Evolutionary conservation across 1,140 invertebrate genomes (phyloP), one percentile per base, ranked within the genome.

Genomic region (Pogonognathellus flavescens): DNA sequence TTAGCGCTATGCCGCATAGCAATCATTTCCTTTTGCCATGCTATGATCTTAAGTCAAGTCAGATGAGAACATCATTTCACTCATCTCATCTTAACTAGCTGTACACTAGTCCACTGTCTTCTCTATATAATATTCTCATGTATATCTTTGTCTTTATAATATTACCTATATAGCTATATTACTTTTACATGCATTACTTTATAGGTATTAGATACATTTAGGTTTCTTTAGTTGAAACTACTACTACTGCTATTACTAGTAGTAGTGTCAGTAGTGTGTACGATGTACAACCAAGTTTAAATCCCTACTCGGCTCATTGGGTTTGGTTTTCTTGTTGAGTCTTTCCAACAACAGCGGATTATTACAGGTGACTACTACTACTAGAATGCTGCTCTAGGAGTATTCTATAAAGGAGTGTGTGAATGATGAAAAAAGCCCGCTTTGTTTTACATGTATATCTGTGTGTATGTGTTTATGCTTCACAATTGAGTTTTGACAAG

Each of bases 11-110:
- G 83, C 83, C 83, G 83, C 83, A 59, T 49, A 76, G 66, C 83
- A 84, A 84, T 84, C 83, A 84, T 84, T 84, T 84, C 83, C 76
- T 84, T 59, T 84, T 82, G 80, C 70, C 70, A 76, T 76, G 70
- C 70, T 76, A 76, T 49, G 70, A 76, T 76, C 70, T 76, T 31
- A 41, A 76, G 70, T 76, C 70, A 31, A 76, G 70, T 76, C 31
- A 76, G 70, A 76, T 76, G 70, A 76, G 70, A 76, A 76, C 70
- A 76, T 76, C 70, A 76, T 76, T 76, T 76, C 70, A 49, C 70
- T 76, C 25, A 76, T 49, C 70, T 76, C 70, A 76, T 76, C 70
- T 76, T 76, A 76, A 76, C 70, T 76, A 50, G 70, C 16, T 70
- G 10, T 31, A 72, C 14, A 49, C 31, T 76, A 8, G 11, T 76